phyloP scores from a whole-genome alignment of 2,113 vertebrate genomes.

The Crotalus viridis region DNA sequence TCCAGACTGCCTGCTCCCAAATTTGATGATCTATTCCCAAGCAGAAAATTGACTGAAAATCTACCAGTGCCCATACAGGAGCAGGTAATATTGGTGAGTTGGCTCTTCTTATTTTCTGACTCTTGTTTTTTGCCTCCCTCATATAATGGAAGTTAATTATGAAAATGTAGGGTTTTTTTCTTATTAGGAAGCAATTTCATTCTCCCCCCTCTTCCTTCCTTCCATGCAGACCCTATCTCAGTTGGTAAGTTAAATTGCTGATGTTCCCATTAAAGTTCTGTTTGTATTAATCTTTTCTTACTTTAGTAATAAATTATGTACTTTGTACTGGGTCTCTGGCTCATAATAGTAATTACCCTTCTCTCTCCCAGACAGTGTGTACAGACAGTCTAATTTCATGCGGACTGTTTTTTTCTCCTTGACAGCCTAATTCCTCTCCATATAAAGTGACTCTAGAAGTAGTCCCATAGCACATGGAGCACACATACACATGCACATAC shows the following conservation, averaged over 20 bases:
- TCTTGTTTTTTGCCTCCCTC: not conserved
- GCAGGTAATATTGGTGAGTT: not conserved
- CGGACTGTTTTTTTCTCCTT: not conserved
- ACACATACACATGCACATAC: not conserved
- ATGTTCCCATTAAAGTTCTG: not conserved
- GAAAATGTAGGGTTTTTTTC: not conserved
- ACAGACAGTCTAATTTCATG: not conserved
- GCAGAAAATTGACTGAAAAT: not conserved
- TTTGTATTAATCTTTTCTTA: not conserved
- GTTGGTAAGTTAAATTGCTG: not conserved
- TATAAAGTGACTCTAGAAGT: not conserved
- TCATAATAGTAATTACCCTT: not conserved
- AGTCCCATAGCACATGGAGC: not conserved
- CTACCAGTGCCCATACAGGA: not conserved
- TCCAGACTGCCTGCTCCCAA: not conserved
- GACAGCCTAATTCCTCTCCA: not conserved
- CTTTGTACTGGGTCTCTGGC: not conserved
- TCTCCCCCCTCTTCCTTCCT: not conserved
- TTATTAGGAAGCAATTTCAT: not conserved
- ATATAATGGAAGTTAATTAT: not conserved
- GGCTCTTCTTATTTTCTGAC: not conserved
- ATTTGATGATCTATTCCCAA: not conserved
- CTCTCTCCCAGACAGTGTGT: not conserved
- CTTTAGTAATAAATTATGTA: not conserved
- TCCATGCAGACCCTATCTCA: not conserved